Evolutionary conservation across 2,797 vertebrate species (phyloP).

Genomic region (Clamator glandarius): DNA sequence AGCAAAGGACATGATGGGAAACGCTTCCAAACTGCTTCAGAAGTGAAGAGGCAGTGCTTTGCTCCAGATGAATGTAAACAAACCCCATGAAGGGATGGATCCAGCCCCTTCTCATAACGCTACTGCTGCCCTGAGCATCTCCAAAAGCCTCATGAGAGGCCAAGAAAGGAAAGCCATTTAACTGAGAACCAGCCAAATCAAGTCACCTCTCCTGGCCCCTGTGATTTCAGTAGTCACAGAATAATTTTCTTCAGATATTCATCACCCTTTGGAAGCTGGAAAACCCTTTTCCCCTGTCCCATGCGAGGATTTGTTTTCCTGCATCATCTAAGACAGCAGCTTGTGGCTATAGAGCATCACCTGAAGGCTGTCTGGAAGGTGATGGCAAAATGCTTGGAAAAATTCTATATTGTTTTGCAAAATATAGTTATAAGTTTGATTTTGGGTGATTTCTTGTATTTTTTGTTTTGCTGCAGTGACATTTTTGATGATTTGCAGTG

Average conservation of each 20-base stretch:
- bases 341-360: neutral
- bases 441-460: no score
- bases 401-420: neutral
- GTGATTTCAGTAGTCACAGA: neutral
- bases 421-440: fast-evolving
- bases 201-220: neutral
- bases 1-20: neutral
- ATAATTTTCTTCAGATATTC: neutral
- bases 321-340: neutral
- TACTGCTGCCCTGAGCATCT: neutral
- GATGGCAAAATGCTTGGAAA: neutral
- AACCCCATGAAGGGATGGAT: neutral
- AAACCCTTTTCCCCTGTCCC: neutral
- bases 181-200: neutral
- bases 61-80: neutral
- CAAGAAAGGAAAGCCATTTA: neutral
- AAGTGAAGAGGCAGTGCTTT: neutral
- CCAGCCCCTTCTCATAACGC: neutral
- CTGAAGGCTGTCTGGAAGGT: neutral
- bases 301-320: neutral
- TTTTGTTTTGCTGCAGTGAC: neutral
- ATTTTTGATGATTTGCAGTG: neutral
- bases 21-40: neutral
- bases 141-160: neutral
- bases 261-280: neutral